Evolutionary conservation across 2,113 vertebrate species (phyloP).

Genomic region (Melanostigma gelatinosum): DNA sequence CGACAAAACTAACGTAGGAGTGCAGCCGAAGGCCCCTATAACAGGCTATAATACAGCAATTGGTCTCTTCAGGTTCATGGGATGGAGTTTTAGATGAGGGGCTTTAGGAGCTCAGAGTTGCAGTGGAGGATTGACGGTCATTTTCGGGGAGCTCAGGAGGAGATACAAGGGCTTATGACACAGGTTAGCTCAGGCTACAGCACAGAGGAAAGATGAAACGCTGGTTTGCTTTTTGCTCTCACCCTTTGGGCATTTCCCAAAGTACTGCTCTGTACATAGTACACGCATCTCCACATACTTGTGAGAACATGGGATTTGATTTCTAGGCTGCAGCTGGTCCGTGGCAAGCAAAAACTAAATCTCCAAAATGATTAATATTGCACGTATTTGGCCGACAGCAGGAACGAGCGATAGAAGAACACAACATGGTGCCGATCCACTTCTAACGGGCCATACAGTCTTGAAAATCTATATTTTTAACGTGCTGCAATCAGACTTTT

Average conservation of each 20-base stretch:
- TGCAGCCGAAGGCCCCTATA: background rate
- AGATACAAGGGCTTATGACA: slow-evolving; percentile 51
- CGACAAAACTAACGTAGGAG: background rate
- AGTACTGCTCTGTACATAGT: background rate
- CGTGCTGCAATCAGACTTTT: slow-evolving; percentile 10
- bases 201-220: slow-evolving; percentile 43
- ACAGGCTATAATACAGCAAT: slow-evolving; percentile 13
- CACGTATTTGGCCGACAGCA: background rate
- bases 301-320: background rate
- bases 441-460: background rate
- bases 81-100: slow-evolving; percentile 50
- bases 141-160: slow-evolving; percentile 53
- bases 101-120: slow-evolving; percentile 55
- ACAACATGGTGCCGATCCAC: background rate
- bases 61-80: slow-evolving; percentile 48
- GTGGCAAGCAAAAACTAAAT: background rate
- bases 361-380: background rate
- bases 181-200: slow-evolving; percentile 50
- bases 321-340: background rate
- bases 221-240: slow-evolving; percentile 5
- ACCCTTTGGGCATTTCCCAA: background rate
- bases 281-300: background rate
- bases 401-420: background rate
- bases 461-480: slow-evolving; percentile 11
- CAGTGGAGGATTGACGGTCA: slow-evolving; percentile 49